phyloP scores from a whole-genome alignment of 2,797 vertebrate genomes.

The Brachymystax lenok region DNA sequence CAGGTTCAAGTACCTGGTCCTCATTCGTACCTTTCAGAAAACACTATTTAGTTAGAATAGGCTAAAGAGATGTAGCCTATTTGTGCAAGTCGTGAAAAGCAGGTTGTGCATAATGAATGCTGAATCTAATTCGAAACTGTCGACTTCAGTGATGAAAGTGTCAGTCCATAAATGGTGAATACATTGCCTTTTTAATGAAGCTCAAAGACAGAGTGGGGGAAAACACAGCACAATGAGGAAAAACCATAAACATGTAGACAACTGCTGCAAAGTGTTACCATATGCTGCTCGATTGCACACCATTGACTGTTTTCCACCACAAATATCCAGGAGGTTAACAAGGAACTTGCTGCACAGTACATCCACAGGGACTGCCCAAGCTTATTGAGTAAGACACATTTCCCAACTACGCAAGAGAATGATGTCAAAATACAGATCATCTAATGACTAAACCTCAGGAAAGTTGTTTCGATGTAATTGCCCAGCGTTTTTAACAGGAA shows the following conservation, averaged over 20 bases:
- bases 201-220: slow-evolving; percentile 39
- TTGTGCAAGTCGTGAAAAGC: slow-evolving; percentile 6
- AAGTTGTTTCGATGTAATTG: slow-evolving; percentile 11
- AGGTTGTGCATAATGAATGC: slow-evolving; percentile 17
- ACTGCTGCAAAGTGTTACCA: slow-evolving; percentile 71
- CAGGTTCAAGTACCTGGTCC: neutral
- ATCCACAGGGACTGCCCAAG: slow-evolving; percentile 50
- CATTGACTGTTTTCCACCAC: slow-evolving; percentile 63
- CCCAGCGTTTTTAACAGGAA: slow-evolving; percentile 26
- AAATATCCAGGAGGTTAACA: slow-evolving; percentile 70
- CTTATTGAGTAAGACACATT: slow-evolving; percentile 51
- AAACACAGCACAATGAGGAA: slow-evolving; percentile 60
- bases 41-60: neutral
- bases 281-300: slow-evolving; percentile 65
- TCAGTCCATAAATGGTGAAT: slow-evolving; percentile 48
- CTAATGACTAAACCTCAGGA: slow-evolving; percentile 12
- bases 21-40: neutral
- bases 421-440: slow-evolving; percentile 14
- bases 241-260: slow-evolving; percentile 66
- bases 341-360: slow-evolving; percentile 53
- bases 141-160: slow-evolving; percentile 42
- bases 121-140: slow-evolving; percentile 41
- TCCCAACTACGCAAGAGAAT: slow-evolving; percentile 22
- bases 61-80: neutral
- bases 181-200: slow-evolving; percentile 55